Evolutionary conservation across 2,888 invertebrate species (phyloP).

Genomic region (Caenorhabditis angaria): DNA sequence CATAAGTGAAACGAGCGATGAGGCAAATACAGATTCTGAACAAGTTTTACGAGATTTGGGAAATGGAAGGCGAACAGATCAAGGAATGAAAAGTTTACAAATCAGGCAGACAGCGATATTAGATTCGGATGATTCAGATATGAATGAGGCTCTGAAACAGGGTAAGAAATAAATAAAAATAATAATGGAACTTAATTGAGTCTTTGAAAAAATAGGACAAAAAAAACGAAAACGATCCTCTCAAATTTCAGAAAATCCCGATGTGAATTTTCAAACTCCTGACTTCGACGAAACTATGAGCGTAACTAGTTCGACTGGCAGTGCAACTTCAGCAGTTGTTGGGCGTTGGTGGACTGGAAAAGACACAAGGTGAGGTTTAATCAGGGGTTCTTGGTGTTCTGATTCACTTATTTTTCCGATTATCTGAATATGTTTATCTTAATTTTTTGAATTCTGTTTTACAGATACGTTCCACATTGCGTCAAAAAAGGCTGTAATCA

Average conservation of each 20-base stretch:
- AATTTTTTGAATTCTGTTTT: no score
- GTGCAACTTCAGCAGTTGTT: slow-evolving; percentile 61
- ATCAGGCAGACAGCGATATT: slow-evolving; percentile 60
- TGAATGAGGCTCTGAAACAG: slow-evolving; percentile 29
- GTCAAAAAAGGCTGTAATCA: slow-evolving; percentile 67
- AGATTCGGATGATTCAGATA: slow-evolving; percentile 53
- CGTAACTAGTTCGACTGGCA: slow-evolving; percentile 61
- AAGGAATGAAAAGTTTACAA: slow-evolving; percentile 23
- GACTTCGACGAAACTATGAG: slow-evolving; percentile 57
- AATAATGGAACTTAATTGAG: background rate
- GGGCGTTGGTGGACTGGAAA: slow-evolving; percentile 72
- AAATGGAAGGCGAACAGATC: slow-evolving; percentile 19
- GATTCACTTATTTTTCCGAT: background rate
- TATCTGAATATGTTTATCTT: background rate
- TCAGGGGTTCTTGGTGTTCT: background rate
- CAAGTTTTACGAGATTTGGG: slow-evolving; percentile 54
- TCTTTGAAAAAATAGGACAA: background rate
- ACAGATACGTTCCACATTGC: slow-evolving; percentile 68
- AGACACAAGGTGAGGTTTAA: slow-evolving; percentile 53
- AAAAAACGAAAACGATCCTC: slow-evolving; percentile 17
- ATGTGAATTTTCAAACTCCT: slow-evolving; percentile 13
- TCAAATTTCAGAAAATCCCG: slow-evolving; percentile 15
- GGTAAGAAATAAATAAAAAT: background rate
- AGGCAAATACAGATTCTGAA: slow-evolving; percentile 65
- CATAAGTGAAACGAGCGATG: slow-evolving; percentile 71